phyloP scores from a whole-genome alignment of 2,797 vertebrate genomes.

The Pseudochromis fuscus region DNA sequence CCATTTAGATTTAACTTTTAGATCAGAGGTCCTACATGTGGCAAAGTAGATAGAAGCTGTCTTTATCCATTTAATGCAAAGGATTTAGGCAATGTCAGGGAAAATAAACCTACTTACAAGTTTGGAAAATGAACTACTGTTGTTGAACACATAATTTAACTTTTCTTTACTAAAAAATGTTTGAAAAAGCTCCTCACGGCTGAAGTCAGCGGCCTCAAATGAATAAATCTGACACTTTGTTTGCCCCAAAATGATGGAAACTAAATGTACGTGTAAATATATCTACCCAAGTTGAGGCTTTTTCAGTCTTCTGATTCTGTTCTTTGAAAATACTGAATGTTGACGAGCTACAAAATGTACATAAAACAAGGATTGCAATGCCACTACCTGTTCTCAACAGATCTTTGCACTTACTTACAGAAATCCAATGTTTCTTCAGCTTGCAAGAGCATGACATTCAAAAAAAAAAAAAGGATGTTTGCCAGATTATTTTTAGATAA shows the following conservation, averaged over 20 bases:
- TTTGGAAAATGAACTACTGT: slow-evolving; percentile 13
- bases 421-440: slow-evolving; percentile 57
- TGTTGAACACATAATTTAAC: slow-evolving; percentile 15
- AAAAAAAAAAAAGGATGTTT: slow-evolving; percentile 59
- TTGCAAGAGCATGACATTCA: slow-evolving; percentile 78
- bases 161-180: slow-evolving; percentile 19
- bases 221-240: not conserved
- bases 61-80: slow-evolving; percentile 37
- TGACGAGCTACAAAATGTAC: slow-evolving; percentile 64
- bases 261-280: slow-evolving; percentile 54
- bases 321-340: slow-evolving; percentile 67
- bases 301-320: slow-evolving; percentile 45
- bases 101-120: slow-evolving; percentile 24
- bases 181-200: not conserved
- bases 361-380: slow-evolving; percentile 63
- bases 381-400: slow-evolving; percentile 62
- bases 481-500: slow-evolving; percentile 61
- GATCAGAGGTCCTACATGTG: slow-evolving; percentile 16
- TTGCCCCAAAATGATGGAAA: slow-evolving; percentile 13
- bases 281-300: slow-evolving; percentile 6
- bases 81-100: slow-evolving; percentile 47
- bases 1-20: slow-evolving; percentile 36
- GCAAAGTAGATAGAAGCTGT: slow-evolving; percentile 20
- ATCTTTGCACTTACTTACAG: slow-evolving; percentile 64
- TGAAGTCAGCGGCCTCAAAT: slow-evolving; percentile 15